Conservation (phyloP, 2,797 vertebrate genomes). For the Anabacerthia variegaticeps region DNA sequence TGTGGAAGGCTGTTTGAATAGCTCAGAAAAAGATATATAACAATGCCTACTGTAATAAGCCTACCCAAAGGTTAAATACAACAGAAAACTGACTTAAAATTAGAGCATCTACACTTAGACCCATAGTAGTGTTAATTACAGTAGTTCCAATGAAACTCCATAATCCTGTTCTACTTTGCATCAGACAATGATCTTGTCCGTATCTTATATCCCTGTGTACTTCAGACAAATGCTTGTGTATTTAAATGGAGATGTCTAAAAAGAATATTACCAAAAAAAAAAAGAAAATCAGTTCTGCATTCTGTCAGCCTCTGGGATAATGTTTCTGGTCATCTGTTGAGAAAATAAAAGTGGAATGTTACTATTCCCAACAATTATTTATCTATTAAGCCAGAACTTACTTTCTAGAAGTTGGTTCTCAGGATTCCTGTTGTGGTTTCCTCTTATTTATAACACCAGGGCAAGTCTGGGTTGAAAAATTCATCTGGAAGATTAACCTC, state of each 20-base stretch:
- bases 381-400: not conserved
- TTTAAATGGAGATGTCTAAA: not conserved
- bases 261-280: not conserved
- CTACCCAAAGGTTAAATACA: slow-evolving; percentile 34
- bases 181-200: not conserved
- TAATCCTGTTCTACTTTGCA: not conserved
- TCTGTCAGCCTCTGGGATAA: not conserved
- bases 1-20: not conserved
- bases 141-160: not conserved
- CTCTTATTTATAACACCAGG: not conserved
- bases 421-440: not conserved
- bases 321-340: not conserved
- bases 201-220: not conserved
- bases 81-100: slow-evolving; percentile 23
- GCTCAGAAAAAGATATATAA: not conserved
- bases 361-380: not conserved
- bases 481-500: not conserved
- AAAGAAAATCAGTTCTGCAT: not conserved
- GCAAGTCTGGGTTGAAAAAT: not conserved
- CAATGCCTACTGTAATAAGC: not conserved
- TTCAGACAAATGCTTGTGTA: not conserved
- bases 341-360: not conserved
- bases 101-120: not conserved
- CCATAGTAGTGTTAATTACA: not conserved
- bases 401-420: not conserved